phyloP scores from a whole-genome alignment of 2,113 vertebrate species.

The Callorhinus ursinus region DNA sequence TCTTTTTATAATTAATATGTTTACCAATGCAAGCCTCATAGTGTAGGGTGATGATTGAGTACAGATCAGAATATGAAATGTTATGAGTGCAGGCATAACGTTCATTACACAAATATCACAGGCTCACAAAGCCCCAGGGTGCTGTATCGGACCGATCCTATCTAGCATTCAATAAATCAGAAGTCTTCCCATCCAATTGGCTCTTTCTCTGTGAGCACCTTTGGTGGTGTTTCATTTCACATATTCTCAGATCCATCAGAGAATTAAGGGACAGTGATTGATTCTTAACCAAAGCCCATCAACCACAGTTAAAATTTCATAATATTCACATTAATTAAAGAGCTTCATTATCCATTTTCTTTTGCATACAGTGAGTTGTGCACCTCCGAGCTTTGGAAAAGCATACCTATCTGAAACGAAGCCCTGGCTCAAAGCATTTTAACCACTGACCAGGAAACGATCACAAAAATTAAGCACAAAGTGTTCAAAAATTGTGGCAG shows the following conservation, averaged over 20 bases:
- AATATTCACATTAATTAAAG: conserved; percentile 78
- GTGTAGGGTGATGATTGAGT: conserved; percentile 46
- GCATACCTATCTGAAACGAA: background rate
- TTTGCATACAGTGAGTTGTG: background rate
- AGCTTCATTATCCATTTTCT: conserved; percentile 47
- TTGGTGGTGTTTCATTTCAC: conserved; percentile 71
- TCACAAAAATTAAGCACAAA: background rate
- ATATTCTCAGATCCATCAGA: conserved; percentile 65
- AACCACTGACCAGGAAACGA: background rate
- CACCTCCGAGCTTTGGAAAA: conserved; percentile 14
- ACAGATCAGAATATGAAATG: conserved; percentile 47
- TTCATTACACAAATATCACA: conserved; percentile 65
- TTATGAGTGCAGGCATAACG: conserved; percentile 71
- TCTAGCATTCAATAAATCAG: conserved; percentile 79
- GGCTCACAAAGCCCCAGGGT: conserved; percentile 62
- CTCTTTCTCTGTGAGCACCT: conserved; percentile 9
- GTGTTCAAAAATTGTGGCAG: background rate
- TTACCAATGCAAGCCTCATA: conserved; percentile 57
- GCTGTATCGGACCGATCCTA: conserved; percentile 62
- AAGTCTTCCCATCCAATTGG: conserved; percentile 44
- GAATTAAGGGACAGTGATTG: conserved; percentile 78
- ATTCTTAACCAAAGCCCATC: conserved; percentile 75
- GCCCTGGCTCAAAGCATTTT: background rate
- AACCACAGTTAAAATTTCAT: conserved; percentile 69
- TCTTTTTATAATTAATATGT: conserved; percentile 66